Base-by-base conservation (phyloP, 2,888 invertebrate genomes). In the Lordiphosa andalusiaca region DNA sequence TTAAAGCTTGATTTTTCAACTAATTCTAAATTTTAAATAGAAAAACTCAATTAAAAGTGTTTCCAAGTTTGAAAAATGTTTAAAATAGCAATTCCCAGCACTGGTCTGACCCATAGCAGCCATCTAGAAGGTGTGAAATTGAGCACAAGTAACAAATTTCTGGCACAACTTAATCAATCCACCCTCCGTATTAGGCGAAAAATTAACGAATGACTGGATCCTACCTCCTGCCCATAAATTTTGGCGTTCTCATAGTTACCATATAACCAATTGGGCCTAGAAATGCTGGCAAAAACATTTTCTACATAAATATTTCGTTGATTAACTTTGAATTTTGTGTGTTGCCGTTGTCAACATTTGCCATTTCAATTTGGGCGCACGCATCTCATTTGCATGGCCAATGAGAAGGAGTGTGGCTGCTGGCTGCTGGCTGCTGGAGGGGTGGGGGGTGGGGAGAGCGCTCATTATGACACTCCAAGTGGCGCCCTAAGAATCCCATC, bases 251-350 rank as follows among this genome's bases (percentile, higher is more conserved):
- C 6, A 48, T 62, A 62, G 62, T 62, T 65, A 50, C 49, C 66
- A 46, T 50, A 66, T 58, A 19, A 36, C 36, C 9, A 47, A 47
- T 47, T 46, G 47, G 47, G 35, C 36, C 33, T 47, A 36, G 33
- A n/a, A 33, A 39, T 51, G 48, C 49, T 33, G 23, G 19, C 37
- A 37, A 12, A 25, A 52, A 36, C 59, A 46, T 56, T 67, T 56
- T 60, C 50, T 44, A 61, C 64, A 73, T 67, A 73, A 73, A 73
- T 70, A 76, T 73, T 73, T 73, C 61, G 64, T 67, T 73, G 75
- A 73, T 73, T 75, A 72, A 71, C 75, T 72, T 69, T 36, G 72
- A 69, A 69, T 69, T 64, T 67, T 40, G 35, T 36, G 36, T 37
- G 53, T 59, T 53, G 60, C 40, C 50, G 40, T 42, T 65, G 51